Evolutionary conservation across 2,113 vertebrate genomes (phyloP).

Genomic region (Chauna torquata): DNA sequence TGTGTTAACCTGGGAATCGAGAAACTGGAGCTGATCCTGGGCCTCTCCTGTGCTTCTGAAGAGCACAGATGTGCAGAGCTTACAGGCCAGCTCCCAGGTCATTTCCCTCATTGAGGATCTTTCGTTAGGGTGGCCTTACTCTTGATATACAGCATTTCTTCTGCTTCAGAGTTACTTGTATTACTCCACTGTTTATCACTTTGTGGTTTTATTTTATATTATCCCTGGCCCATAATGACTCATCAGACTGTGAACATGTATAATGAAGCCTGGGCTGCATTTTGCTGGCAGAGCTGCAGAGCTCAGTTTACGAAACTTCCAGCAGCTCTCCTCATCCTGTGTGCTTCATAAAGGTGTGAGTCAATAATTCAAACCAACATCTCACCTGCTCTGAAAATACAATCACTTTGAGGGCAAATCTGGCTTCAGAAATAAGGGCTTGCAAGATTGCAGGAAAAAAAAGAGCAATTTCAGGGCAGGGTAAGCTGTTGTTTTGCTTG

Average conservation of each 20-base stretch:
- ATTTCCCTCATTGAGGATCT: not conserved
- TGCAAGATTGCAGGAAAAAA: not conserved
- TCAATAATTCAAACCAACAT: constrained; percentile 65
- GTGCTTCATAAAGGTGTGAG: constrained; percentile 66
- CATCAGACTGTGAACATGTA: constrained; percentile 70
- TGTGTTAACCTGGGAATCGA: not conserved
- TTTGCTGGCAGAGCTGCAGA: constrained; percentile 66
- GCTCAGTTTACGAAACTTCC: constrained; percentile 70
- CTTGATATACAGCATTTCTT: constrained; percentile 8
- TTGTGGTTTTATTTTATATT: constrained; percentile 74
- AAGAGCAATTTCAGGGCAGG: not conserved
- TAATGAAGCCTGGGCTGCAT: constrained; percentile 62
- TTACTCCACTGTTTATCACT: constrained; percentile 65
- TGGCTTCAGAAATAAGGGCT: constrained; percentile 21
- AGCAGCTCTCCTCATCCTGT: constrained; percentile 64
- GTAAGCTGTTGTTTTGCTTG: constrained; percentile 25
- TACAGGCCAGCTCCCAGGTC: not conserved
- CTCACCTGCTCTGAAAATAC: constrained; percentile 51
- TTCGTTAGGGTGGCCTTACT: not conserved
- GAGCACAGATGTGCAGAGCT: not conserved
- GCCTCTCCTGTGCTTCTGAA: not conserved
- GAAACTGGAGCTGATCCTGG: constrained; percentile 13
- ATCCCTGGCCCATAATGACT: constrained; percentile 71
- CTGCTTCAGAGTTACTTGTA: constrained; percentile 44
- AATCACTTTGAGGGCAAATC: constrained; percentile 20